Conservation (phyloP, 2,113 vertebrate genomes). For the Labeo rohita region DNA sequence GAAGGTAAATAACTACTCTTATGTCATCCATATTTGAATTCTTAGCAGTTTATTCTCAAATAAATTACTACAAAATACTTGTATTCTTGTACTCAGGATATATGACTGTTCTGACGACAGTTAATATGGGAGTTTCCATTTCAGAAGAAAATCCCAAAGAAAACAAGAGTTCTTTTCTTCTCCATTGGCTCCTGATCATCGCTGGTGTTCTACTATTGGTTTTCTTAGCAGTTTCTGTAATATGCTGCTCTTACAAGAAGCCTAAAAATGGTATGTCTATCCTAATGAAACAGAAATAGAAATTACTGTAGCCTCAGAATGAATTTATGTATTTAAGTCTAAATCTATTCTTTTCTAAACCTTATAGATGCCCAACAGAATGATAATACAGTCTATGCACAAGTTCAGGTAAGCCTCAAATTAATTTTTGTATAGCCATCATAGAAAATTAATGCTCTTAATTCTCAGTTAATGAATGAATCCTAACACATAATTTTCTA, state of each 20-base stretch:
- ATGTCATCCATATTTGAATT: not conserved
- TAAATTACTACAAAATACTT: not conserved
- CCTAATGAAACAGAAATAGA: not conserved
- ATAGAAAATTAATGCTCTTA: not conserved
- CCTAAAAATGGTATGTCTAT: not conserved
- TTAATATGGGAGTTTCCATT: not conserved
- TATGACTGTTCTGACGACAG: not conserved
- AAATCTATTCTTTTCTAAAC: not conserved
- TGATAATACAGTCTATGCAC: not conserved
- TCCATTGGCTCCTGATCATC: not conserved
- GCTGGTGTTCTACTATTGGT: not conserved
- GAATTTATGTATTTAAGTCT: not conserved
- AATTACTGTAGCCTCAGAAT: not conserved
- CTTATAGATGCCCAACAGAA: not conserved
- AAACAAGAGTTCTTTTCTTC: not conserved
- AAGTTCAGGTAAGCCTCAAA: constrained; percentile 1
- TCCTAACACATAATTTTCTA: not conserved
- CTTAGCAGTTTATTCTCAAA: not conserved
- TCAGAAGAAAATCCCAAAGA: not conserved
- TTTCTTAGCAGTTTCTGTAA: not conserved
- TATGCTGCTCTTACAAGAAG: not conserved
- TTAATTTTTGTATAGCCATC: not conserved
- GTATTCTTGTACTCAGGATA: not conserved
- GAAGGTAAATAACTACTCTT: not conserved
- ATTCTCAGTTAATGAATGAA: not conserved